A percentile compares a stretch with the other conserved stretches of the same genome.
Conservation (phyloP, 2,888 invertebrate species). For the Dolichomitus sp. region DNA sequence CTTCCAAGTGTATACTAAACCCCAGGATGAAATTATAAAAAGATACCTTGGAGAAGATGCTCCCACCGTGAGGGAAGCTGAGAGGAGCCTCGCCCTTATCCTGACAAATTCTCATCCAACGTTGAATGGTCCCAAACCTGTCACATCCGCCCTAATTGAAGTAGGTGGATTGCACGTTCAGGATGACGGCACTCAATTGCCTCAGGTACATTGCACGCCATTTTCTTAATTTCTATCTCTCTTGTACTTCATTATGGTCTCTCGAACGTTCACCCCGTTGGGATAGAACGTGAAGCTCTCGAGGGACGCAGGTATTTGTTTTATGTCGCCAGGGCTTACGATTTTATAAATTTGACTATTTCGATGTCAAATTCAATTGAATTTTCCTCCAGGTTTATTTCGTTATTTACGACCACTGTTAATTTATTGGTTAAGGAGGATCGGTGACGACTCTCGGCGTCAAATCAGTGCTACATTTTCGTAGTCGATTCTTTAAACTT, state of each 20-base stretch:
- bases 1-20: constrained; percentile 66
- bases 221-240: neutral
- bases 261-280: neutral
- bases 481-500: no score
- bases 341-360: no score
- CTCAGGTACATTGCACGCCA: constrained; percentile 66
- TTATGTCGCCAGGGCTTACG: neutral
- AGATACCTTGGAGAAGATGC: constrained; percentile 75
- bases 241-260: neutral
- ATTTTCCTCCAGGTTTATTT: no score
- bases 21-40: constrained; percentile 73
- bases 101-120: constrained; percentile 87
- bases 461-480: no score
- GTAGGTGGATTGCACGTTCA: constrained; percentile 88
- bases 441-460: no score
- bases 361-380: no score
- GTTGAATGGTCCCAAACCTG: constrained; percentile 85
- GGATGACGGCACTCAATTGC: constrained; percentile 70
- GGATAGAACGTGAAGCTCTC: neutral
- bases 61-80: constrained; percentile 75
- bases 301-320: neutral
- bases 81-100: constrained; percentile 85
- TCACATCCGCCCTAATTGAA: constrained; percentile 86
- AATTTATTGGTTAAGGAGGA: no score
- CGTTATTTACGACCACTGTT: no score